These are phyloP conservation scores for Patella depressa DNA, from an alignment of 2,888 invertebrate species.

Conservation along the genomic window DNA sequence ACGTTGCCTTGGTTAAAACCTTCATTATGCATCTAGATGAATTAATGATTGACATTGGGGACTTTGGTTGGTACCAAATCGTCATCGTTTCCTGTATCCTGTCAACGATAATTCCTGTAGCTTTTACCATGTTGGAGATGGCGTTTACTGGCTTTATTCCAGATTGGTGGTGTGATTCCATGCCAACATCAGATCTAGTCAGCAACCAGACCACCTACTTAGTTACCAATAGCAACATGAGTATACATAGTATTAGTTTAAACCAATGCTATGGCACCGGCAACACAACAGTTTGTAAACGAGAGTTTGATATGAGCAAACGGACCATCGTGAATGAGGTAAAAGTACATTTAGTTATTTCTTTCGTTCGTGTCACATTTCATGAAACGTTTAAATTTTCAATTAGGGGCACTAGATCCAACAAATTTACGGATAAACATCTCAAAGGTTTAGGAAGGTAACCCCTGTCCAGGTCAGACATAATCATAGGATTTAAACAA, in stretches of 20 bases:
- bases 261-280: background rate
- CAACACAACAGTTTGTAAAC: background rate
- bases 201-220: background rate
- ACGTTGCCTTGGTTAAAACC: too few species aligned
- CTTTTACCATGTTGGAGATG: conserved; percentile 4
- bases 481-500: too few species aligned
- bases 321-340: conserved; percentile 5
- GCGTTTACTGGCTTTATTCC: conserved; percentile 1
- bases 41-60: background rate
- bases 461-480: too few species aligned
- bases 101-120: background rate
- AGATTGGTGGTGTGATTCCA: background rate
- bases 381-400: background rate
- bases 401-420: background rate
- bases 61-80: background rate
- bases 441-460: too few species aligned
- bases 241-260: background rate
- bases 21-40: background rate
- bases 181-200: background rate
- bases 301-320: background rate
- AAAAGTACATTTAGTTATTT: background rate
- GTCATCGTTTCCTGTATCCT: background rate
- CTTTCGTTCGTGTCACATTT: background rate
- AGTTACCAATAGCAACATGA: background rate
- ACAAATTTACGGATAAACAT: too few species aligned